These are phyloP conservation scores for Erythrocebus patas DNA, from an alignment of 2,113 vertebrate species.

Conservation along the genomic window DNA sequence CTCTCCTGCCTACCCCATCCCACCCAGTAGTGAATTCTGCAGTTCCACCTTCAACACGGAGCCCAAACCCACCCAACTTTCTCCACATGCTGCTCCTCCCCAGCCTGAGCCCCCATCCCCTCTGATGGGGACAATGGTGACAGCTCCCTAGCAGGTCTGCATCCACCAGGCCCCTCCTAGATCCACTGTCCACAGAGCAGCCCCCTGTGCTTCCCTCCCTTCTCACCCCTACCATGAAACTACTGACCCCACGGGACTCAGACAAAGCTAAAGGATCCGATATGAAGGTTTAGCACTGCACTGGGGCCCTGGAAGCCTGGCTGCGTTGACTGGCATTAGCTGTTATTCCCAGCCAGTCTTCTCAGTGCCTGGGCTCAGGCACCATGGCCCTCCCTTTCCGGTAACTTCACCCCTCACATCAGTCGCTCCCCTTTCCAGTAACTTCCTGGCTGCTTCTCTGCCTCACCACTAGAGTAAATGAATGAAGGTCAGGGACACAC, in stretches of 20 bases:
- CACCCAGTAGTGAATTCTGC: neutral
- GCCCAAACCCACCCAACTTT: neutral
- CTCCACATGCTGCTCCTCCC: neutral
- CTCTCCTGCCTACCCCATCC: neutral
- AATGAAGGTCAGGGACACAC: neutral
- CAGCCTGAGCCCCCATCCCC: neutral
- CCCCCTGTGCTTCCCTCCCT: neutral
- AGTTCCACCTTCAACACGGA: neutral
- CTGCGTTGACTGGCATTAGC: neutral
- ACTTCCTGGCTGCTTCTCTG: neutral
- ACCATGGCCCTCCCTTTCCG: neutral
- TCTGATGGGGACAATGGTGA: neutral
- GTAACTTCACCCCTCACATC: neutral
- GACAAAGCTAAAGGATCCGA: rapidly evolving
- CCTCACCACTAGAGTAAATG: neutral
- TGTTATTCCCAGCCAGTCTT: no score
- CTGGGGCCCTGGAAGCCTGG: neutral
- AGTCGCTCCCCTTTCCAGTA: neutral
- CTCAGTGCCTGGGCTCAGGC: neutral
- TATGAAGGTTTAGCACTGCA: rapidly evolving
- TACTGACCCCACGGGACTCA: neutral
- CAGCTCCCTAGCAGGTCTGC: neutral
- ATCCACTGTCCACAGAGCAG: neutral
- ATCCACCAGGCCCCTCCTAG: neutral
- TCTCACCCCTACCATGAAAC: neutral